Base-by-base conservation (phyloP, 2,113 vertebrate species). In the Seriola rivoliana region DNA sequence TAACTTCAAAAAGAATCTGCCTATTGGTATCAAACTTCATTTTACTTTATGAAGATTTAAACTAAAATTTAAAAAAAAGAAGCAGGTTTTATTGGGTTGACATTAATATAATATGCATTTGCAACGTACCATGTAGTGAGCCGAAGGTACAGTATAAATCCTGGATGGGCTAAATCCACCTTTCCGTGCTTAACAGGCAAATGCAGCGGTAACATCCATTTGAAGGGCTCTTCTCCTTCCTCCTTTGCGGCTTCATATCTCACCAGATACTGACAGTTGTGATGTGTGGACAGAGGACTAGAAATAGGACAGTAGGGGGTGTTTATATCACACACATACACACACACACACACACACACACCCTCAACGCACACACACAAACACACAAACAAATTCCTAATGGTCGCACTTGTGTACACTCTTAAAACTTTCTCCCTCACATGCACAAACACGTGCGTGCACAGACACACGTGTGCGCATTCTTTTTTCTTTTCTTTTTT, bases 281-380 rank as follows among this genome's bases (percentile, higher is more conserved):
- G 84, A 93, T 86, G 91, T 89, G 80, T 89, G 80, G 89, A 89
- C 86, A 90, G 81, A 86, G 76, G 68, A 78, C 75, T 88, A 79
- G 84, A 88, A 88, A 93, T 81, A 83, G 82, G 91, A 93, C 84
- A 91, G 90, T 88, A 90, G 88, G 90, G 88, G 84, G 84, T 92
- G 76, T 86, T 86, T 93, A 85, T 89, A 82, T 87, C 48, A 48
- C 77, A 63, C 66, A 65, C 81, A 40, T 74, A 74, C 82, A 58
- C 76, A 58, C 72, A 65, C 81, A 50, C 78, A 67, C 79, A 48
- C 86, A 69, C 72, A 65, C 81, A 50, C 78, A 67, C 79, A 48
- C 86, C 72, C 75, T 25, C 57, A 71, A 86, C 84, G 70, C 89
- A 80, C 87, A 85, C 88, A 87, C 91, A 89, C 86, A 88, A 72